Evolutionary conservation across 2,113 vertebrate species (phyloP).

Genomic region (Erpornis zantholeuca): DNA sequence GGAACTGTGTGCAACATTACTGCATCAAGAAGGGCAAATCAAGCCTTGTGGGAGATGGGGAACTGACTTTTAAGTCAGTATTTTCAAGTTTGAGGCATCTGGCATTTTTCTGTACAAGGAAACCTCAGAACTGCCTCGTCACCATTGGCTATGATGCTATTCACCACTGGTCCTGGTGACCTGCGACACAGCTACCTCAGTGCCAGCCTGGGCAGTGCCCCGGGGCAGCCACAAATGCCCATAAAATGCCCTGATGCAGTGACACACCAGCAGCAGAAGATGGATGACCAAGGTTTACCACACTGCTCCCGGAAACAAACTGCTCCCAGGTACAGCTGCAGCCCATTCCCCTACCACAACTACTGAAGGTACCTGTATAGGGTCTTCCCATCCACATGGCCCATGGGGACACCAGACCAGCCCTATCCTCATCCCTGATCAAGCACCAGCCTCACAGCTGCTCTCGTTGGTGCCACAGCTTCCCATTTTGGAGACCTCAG

Average conservation of each 20-base stretch:
- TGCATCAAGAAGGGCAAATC: background rate
- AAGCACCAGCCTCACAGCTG: background rate
- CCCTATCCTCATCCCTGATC: background rate
- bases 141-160: accelerated
- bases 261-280: background rate
- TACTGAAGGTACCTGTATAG: accelerated
- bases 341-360: accelerated
- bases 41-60: background rate
- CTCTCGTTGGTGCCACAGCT: accelerated
- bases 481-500: background rate
- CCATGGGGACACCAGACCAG: background rate
- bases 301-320: background rate
- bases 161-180: background rate
- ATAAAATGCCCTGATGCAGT: background rate
- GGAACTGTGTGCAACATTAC: background rate
- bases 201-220: background rate
- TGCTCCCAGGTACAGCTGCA: background rate
- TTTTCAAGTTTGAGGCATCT: background rate
- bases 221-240: background rate
- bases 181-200: background rate
- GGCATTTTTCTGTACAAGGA: background rate
- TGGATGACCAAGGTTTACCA: background rate
- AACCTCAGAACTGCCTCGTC: background rate
- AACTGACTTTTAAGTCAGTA: background rate
- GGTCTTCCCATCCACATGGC: background rate